These are phyloP conservation scores for Agrilus planipennis DNA, from an alignment of 1,140 invertebrate genomes.

Conservation along the genomic window DNA sequence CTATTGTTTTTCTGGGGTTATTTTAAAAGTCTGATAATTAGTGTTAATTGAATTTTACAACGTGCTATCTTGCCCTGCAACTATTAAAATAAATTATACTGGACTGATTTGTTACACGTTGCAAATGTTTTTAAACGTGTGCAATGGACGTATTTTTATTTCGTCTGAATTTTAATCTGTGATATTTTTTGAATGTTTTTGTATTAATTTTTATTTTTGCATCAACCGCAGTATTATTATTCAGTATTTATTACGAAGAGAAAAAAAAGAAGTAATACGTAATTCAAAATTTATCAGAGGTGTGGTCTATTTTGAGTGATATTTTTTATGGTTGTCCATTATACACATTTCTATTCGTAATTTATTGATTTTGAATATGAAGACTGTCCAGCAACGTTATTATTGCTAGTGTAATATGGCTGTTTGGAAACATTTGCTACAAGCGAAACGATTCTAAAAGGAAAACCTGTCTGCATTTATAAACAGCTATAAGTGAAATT, in stretches of 20 bases:
- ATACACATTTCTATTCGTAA: neutral
- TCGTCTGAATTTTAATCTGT: no score
- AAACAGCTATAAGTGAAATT: constrained; percentile 10
- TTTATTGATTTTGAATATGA: neutral
- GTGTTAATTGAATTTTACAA: no score
- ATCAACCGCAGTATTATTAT: no score
- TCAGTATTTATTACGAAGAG: no score
- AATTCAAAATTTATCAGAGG: no score
- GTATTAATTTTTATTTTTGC: neutral
- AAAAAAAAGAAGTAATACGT: no score
- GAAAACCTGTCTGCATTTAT: constrained; percentile 6
- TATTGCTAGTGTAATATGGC: constrained; percentile 1
- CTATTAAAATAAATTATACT: no score
- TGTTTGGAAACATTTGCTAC: constrained; percentile 16
- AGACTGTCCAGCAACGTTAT: neutral
- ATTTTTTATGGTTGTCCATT: neutral
- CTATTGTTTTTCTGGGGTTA: no score
- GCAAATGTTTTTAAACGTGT: constrained; percentile 20
- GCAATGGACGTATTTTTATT: constrained; percentile 5
- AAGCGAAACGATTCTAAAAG: constrained; percentile 1
- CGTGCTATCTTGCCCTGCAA: no score
- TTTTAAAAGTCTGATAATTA: no score
- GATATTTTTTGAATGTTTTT: no score
- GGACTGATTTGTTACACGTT: constrained; percentile 1
- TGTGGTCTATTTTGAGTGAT: no score